Conservation (phyloP, 2,888 invertebrate genomes). For the Chymomyza caudatula region DNA sequence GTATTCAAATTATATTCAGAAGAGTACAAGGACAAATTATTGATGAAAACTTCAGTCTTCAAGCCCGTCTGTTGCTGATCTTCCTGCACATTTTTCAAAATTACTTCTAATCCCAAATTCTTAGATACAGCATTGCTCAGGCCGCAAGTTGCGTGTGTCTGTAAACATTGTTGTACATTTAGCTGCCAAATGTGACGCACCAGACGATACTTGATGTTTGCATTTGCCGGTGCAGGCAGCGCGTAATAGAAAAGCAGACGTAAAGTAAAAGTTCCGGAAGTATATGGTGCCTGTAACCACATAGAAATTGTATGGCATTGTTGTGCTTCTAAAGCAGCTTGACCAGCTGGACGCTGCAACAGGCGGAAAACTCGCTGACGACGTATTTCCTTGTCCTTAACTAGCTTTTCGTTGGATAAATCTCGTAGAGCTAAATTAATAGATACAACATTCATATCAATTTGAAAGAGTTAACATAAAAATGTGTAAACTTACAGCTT, state of each 20-base stretch:
- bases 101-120: slow-evolving; percentile 83
- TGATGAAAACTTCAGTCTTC: slow-evolving; percentile 73
- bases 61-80: slow-evolving; percentile 79
- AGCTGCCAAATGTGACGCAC: slow-evolving; percentile 84
- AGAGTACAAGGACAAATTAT: slow-evolving; percentile 74
- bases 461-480: not conserved
- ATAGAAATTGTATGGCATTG: slow-evolving; percentile 77
- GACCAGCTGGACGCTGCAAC: slow-evolving; percentile 51
- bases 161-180: slow-evolving; percentile 81
- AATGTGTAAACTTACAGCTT: slow-evolving; percentile 64
- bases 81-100: slow-evolving; percentile 84
- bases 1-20: slow-evolving; percentile 69
- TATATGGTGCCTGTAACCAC: slow-evolving; percentile 85
- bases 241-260: slow-evolving; percentile 88
- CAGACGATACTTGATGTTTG: slow-evolving; percentile 79
- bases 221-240: slow-evolving; percentile 67
- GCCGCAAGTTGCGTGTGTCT: slow-evolving; percentile 79
- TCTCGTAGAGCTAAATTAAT: slow-evolving; percentile 66
- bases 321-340: slow-evolving; percentile 69
- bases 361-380: slow-evolving; percentile 76
- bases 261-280: slow-evolving; percentile 82
- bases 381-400: slow-evolving; percentile 77
- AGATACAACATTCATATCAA: not conserved
- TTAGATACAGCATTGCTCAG: slow-evolving; percentile 80
- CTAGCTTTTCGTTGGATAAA: slow-evolving; percentile 76